Evolutionary conservation across 2,888 invertebrate genomes (phyloP).

Genomic region (Rhagophthalmus giganteus): DNA sequence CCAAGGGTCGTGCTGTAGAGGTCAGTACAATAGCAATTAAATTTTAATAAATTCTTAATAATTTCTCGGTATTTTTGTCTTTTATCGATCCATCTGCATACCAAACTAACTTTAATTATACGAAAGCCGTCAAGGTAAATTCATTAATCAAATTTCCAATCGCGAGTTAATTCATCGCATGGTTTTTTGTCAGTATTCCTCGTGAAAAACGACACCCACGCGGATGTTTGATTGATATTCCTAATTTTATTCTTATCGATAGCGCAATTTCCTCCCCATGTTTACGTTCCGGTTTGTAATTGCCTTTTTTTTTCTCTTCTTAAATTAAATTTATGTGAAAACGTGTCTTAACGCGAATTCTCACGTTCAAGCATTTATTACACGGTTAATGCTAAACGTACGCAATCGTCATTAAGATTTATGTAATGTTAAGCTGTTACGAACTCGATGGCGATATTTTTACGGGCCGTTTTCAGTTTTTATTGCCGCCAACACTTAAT

Average conservation of each 20-base stretch:
- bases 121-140: constrained; percentile 4
- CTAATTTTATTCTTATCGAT: constrained; percentile 5
- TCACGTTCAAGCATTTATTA: too few species aligned
- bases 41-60: background rate
- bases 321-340: too few species aligned
- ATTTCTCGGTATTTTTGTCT: background rate
- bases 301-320: too few species aligned
- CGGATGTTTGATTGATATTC: constrained; percentile 8
- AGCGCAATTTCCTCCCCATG: background rate
- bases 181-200: constrained; percentile 2
- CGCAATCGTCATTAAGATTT: too few species aligned
- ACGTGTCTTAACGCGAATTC: too few species aligned
- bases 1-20: constrained; percentile 77
- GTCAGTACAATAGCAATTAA: constrained; percentile 57
- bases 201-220: constrained; percentile 14
- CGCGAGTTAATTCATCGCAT: constrained; percentile 11
- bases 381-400: too few species aligned
- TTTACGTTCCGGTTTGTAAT: constrained; percentile 5
- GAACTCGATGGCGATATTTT: too few species aligned
- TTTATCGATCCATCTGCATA: too few species aligned
- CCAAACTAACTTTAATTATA: constrained; percentile 31
- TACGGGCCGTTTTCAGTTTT: too few species aligned
- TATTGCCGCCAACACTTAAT: too few species aligned
- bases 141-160: constrained; percentile 29
- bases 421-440: too few species aligned